Conservation (phyloP, 2,888 invertebrate species). For the Ectropis crepuscularia region DNA sequence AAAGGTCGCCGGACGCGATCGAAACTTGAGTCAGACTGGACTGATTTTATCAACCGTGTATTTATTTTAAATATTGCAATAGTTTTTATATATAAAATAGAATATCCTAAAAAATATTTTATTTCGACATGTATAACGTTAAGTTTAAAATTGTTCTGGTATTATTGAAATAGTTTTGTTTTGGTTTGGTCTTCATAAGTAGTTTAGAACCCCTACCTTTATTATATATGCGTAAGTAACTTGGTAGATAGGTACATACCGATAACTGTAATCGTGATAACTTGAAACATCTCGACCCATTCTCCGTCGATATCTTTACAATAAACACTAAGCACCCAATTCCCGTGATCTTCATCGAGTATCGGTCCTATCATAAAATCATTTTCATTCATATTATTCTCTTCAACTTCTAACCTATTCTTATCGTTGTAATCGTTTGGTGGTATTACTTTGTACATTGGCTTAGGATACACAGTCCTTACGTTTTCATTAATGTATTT, state of each 20-base stretch:
- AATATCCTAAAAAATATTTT: too few relatives aligned
- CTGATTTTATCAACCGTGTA: too few relatives aligned
- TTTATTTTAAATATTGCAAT: too few relatives aligned
- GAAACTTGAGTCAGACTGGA: too few relatives aligned
- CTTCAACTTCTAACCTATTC: constrained; percentile 40
- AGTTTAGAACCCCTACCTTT: too few relatives aligned
- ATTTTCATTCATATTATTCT: constrained; percentile 46
- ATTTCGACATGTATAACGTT: too few relatives aligned
- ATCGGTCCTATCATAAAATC: constrained; percentile 71
- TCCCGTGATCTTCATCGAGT: constrained; percentile 63
- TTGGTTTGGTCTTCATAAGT: too few relatives aligned
- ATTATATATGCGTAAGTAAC: too few relatives aligned
- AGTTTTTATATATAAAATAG: too few relatives aligned
- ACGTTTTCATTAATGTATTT: constrained; percentile 29
- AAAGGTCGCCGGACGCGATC: too few relatives aligned
- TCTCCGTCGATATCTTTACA: constrained; percentile 51
- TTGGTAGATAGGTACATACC: constrained; percentile 51
- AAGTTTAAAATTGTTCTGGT: too few relatives aligned
- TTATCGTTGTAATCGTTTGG: not conserved
- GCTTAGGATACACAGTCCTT: constrained; percentile 33
- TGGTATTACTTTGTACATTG: constrained; percentile 46
- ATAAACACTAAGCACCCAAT: constrained; percentile 70
- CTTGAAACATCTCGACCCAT: constrained; percentile 67
- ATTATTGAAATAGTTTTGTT: too few relatives aligned
- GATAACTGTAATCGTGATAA: constrained; percentile 64